Conservation (phyloP, 2,888 invertebrate species). For the Drosophila falleni region DNA sequence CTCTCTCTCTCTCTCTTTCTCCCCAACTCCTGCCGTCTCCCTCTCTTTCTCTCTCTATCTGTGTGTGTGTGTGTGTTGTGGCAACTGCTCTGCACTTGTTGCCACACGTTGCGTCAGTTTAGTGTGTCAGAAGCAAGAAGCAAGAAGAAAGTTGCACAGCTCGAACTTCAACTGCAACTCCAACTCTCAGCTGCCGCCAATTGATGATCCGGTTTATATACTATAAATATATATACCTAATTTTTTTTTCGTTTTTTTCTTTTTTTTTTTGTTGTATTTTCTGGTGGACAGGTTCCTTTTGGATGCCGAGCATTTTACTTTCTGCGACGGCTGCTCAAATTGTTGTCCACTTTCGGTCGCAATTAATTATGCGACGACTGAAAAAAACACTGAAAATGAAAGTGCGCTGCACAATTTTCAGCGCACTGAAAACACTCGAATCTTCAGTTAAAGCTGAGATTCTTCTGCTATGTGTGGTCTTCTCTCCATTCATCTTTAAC, state of each 20-base stretch:
- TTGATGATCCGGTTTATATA: conserved; percentile 75
- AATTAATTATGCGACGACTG: conserved; percentile 78
- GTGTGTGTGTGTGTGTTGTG: conserved; percentile 10
- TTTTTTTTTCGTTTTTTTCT: neutral
- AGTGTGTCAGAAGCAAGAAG: conserved; percentile 77
- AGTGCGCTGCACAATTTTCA: conserved; percentile 56
- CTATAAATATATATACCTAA: neutral
- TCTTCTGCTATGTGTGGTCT: neutral
- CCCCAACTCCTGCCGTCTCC: no score
- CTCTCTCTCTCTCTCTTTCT: neutral
- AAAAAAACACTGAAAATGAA: conserved; percentile 70
- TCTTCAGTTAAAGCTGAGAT: neutral
- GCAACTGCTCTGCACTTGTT: conserved; percentile 69
- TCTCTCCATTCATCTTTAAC: neutral
- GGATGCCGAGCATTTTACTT: conserved; percentile 64
- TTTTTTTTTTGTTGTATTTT: conserved; percentile 3
- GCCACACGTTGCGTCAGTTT: conserved; percentile 81
- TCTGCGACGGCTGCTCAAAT: conserved; percentile 75
- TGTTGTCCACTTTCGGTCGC: conserved; percentile 82
- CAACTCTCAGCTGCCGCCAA: conserved; percentile 23
- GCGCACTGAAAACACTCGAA: conserved; percentile 2
- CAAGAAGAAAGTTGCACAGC: conserved; percentile 77
- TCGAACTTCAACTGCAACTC: conserved; percentile 8
- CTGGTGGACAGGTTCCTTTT: conserved; percentile 62
- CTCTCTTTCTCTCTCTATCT: no score